Evolutionary conservation across 2,888 invertebrate species (phyloP).

Genomic region (Agrenia bidenticulata): DNA sequence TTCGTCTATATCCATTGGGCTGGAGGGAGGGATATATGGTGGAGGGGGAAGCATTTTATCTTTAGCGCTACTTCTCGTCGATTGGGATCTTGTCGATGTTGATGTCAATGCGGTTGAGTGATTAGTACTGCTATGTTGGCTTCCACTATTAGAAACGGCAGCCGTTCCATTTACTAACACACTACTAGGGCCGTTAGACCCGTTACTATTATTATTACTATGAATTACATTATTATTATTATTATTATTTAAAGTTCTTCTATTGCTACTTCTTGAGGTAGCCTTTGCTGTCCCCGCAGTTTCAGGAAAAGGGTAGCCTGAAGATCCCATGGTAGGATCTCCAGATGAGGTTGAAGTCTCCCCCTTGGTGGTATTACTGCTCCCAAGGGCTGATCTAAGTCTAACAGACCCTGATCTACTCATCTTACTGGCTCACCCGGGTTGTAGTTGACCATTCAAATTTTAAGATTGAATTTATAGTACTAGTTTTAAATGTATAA

Average conservation of each 20-base stretch:
- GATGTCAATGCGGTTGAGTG: conserved; percentile 10
- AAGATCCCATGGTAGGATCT: not conserved
- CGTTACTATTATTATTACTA: conserved; percentile 28
- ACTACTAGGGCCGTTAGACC: not conserved
- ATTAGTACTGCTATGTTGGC: conserved; percentile 33
- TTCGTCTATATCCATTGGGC: conserved; percentile 13
- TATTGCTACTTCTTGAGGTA: not conserved
- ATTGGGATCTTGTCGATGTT: conserved; percentile 16
- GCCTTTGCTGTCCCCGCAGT: not conserved
- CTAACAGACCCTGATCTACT: conserved; percentile 42
- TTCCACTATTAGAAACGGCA: conserved; percentile 15
- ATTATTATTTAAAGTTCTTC: not conserved
- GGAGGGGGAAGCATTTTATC: not conserved
- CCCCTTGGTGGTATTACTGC: conserved; percentile 7
- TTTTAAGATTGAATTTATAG: too few species aligned
- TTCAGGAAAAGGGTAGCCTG: not conserved
- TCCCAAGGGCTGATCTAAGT: conserved; percentile 43
- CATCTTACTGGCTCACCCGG: not conserved
- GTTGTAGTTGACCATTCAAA: too few species aligned
- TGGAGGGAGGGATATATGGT: not conserved
- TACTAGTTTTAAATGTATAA: too few species aligned
- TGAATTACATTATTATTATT: conserved; percentile 28
- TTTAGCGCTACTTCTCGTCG: conserved; percentile 4
- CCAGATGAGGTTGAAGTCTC: not conserved
- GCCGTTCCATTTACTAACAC: conserved; percentile 17